Evolutionary conservation across 1,140 invertebrate genomes (phyloP), one percentile per base, ranked within the genome.

Genomic region (Trichonephila inaurata): DNA sequence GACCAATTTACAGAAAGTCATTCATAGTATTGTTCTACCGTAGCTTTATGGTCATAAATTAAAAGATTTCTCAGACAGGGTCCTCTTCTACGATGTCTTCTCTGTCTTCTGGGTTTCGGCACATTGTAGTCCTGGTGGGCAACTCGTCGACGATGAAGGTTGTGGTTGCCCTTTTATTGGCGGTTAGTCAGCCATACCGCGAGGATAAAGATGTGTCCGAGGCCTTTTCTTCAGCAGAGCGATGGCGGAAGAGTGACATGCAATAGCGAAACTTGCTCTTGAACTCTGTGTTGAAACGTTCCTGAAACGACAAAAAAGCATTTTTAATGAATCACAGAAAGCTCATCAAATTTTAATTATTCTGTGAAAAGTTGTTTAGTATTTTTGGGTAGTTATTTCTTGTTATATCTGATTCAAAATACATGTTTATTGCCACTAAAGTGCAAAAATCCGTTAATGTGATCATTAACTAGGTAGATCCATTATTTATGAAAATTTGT

Each of bases 251-350:
- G 14, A 51, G 19, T 16, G 12, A 21, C 21, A 40, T 40, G 77
- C 77, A 82, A 7, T 18, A 44, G 2, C 33, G 24, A 40, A 82
- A 82, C 16, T 82, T 82, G 16, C 33, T 82, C 33, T 82, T 82
- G 33, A 82, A 82, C 18, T 82, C 77, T 40, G 77, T 82, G 77
- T 82, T 82, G 16, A 82, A 82, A 8, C 77, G 77, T 4, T 82
- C 77, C 77, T 82, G 14, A 14, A n/a, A 51, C 5, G 18, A n/a
- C 16, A 21, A 51, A 5, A 51, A 44, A 24, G 0, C 0, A 0
- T 0, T 51, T 51, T 51, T 51, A 40, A 3, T 40, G 33, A 40
- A 0, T 3, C 33, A 40, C 33, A 40, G 2, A 40, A 40, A 40
- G 3, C 33, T 40, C 0, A 2, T 40, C 2, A 40, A 40, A 2